phyloP scores from a whole-genome alignment of 2,113 vertebrate species.

The Piaya cayana region DNA sequence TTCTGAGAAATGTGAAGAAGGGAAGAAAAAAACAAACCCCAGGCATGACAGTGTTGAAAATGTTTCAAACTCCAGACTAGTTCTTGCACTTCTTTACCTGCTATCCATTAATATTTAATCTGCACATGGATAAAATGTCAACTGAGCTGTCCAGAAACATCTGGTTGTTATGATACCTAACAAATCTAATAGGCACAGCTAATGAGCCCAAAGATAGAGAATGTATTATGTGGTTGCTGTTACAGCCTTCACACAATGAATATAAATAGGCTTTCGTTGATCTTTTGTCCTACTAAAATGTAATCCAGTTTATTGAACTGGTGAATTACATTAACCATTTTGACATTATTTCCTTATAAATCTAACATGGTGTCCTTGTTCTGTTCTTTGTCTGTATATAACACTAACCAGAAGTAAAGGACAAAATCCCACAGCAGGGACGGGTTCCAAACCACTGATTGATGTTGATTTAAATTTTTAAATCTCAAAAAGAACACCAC shows the following conservation, averaged over 20 bases:
- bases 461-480: slow-evolving; percentile 48
- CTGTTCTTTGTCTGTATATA: slow-evolving; percentile 46
- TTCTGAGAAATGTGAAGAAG: neutral
- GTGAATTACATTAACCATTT: slow-evolving; percentile 77
- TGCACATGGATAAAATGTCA: slow-evolving; percentile 54
- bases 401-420: slow-evolving; percentile 34
- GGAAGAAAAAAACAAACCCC: neutral
- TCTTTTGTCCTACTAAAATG: slow-evolving; percentile 78
- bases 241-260: slow-evolving; percentile 74
- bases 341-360: slow-evolving; percentile 78
- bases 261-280: slow-evolving; percentile 75
- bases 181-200: slow-evolving; percentile 71
- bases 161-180: slow-evolving; percentile 70
- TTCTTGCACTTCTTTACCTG: slow-evolving; percentile 33
- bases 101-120: slow-evolving; percentile 63
- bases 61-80: neutral
- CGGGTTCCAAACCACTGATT: neutral
- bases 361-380: slow-evolving; percentile 72
- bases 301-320: slow-evolving; percentile 77
- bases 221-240: slow-evolving; percentile 68
- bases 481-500: neutral
- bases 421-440: neutral
- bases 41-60: neutral
- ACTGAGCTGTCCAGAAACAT: slow-evolving; percentile 71
- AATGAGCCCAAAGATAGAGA: slow-evolving; percentile 71